phyloP scores from a whole-genome alignment of 2,797 vertebrate genomes.

The Sternarchorhynchus goeldii region DNA sequence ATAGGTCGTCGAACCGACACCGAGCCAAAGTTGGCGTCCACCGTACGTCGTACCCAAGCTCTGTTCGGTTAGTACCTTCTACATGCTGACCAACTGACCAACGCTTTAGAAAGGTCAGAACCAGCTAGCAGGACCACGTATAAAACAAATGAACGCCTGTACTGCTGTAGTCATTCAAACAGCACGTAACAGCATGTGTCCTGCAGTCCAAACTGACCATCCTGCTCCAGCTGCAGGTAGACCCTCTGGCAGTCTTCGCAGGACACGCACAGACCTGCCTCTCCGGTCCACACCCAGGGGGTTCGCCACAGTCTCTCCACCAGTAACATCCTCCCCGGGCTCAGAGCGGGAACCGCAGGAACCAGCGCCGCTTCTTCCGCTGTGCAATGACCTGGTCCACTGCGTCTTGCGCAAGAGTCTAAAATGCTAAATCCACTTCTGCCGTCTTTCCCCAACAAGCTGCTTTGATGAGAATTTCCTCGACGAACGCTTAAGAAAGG shows the following conservation, averaged over 20 bases:
- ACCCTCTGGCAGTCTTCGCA: conserved; percentile 30
- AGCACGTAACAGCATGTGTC: neutral
- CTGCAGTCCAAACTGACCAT: conserved; percentile 15
- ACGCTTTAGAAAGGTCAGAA: neutral
- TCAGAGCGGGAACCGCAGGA: neutral
- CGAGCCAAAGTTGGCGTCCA: too few species aligned
- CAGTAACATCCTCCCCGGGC: conserved; percentile 35
- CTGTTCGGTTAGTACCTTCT: neutral
- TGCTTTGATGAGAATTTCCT: neutral
- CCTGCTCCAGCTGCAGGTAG: conserved; percentile 38
- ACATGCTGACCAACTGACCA: neutral
- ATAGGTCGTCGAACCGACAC: too few species aligned
- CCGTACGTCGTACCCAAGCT: too few species aligned
- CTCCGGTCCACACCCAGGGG: conserved; percentile 30
- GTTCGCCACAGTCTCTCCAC: conserved; percentile 35
- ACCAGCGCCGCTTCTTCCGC: neutral
- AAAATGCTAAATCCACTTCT: neutral
- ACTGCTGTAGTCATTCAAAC: neutral
- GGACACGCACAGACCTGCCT: conserved; percentile 28
- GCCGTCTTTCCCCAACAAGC: neutral
- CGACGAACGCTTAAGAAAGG: neutral
- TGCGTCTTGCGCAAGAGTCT: neutral
- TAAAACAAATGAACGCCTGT: too few species aligned
- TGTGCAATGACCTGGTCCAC: neutral
- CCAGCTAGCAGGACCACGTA: neutral